Evolutionary conservation across 2,888 invertebrate genomes (phyloP).

Genomic region (Lapara coniferarum): DNA sequence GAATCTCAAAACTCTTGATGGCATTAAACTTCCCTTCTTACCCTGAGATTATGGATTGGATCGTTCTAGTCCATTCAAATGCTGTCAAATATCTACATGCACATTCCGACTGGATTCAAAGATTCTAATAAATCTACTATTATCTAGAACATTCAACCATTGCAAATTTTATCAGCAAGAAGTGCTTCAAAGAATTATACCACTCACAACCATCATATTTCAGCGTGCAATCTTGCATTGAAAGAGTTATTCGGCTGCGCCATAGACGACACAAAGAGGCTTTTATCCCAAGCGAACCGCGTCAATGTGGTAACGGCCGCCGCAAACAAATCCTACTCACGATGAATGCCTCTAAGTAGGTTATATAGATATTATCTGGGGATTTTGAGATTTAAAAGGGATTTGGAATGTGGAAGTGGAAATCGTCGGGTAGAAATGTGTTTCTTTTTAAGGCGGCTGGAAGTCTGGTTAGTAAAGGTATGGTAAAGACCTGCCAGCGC

Average conservation of each 20-base stretch:
- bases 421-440: too few species aligned
- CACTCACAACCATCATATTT: constrained; percentile 42
- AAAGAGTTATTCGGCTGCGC: constrained; percentile 62
- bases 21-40: too few species aligned
- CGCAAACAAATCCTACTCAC: constrained; percentile 64
- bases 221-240: constrained; percentile 62
- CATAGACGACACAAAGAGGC: constrained; percentile 69
- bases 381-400: constrained; percentile 36
- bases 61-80: too few species aligned
- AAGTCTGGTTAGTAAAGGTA: too few species aligned
- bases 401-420: neutral
- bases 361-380: constrained; percentile 55
- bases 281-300: constrained; percentile 67
- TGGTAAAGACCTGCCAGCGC: too few species aligned
- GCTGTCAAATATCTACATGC: too few species aligned
- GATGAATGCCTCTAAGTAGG: constrained; percentile 64
- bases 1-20: too few species aligned
- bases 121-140: too few species aligned
- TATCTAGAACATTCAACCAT: too few species aligned
- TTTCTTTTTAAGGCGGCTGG: too few species aligned
- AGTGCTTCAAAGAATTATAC: constrained; percentile 1
- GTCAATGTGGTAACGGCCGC: constrained; percentile 48
- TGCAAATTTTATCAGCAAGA: neutral
- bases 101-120: too few species aligned
- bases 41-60: too few species aligned